These are phyloP conservation scores for Luscinia luscinia DNA, from an alignment of 2,797 vertebrate species.

Conservation along the genomic window DNA sequence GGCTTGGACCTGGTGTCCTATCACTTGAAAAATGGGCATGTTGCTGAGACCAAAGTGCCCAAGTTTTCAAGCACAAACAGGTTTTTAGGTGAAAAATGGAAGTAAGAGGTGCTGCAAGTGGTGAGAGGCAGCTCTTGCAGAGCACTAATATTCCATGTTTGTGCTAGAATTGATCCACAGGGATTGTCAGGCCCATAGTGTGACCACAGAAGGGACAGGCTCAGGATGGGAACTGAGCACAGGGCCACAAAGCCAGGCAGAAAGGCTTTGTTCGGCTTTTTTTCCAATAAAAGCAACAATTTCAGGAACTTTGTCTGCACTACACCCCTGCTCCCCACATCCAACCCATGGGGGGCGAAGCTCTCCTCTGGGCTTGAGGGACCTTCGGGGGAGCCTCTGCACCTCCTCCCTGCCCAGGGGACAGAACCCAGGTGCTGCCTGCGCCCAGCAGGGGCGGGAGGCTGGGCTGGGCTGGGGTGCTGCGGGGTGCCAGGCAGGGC, in stretches of 20 bases:
- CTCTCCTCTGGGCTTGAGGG: neutral
- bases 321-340: neutral
- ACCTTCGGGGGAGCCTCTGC: neutral
- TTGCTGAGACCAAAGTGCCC: neutral
- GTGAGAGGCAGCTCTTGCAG: slow-evolving; percentile 29
- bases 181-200: neutral
- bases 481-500: slow-evolving; percentile 49
- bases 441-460: neutral
- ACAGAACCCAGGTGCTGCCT: rapidly evolving
- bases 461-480: neutral
- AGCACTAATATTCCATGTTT: neutral
- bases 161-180: neutral
- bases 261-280: neutral
- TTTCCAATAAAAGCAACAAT: neutral
- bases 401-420: neutral
- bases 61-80: slow-evolving; percentile 40
- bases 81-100: slow-evolving; percentile 34
- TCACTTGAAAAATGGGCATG: neutral
- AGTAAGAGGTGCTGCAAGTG: slow-evolving; percentile 20
- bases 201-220: neutral
- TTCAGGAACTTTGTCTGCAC: slow-evolving; percentile 40
- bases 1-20: neutral
- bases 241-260: neutral
- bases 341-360: neutral
- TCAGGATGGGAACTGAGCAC: neutral